phyloP scores from a whole-genome alignment of 2,888 invertebrate species.

The Cremastobaeus sp. region DNA sequence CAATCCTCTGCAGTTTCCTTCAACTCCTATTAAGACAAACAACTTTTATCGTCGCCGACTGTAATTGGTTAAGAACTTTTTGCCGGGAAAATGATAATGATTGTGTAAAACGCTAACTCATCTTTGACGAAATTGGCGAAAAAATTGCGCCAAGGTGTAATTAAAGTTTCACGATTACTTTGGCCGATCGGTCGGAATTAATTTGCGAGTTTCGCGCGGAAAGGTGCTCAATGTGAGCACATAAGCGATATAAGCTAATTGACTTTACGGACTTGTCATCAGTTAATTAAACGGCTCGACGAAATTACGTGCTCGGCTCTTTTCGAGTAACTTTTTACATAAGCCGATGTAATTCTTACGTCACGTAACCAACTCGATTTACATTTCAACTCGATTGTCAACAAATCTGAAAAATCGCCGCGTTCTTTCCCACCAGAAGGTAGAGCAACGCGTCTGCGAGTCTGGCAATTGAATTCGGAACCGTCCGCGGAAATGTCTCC shows the following conservation, averaged over 20 bases:
- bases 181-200: too few species aligned
- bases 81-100: too few species aligned
- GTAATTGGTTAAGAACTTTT: too few species aligned
- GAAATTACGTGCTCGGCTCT: slow-evolving; percentile 10
- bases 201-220: not conserved
- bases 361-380: slow-evolving; percentile 31
- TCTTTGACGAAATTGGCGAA: too few species aligned
- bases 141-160: too few species aligned
- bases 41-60: too few species aligned
- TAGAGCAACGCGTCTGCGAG: slow-evolving; percentile 11
- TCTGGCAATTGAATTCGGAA: slow-evolving; percentile 38
- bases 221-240: not conserved
- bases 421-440: slow-evolving; percentile 10
- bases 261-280: slow-evolving; percentile 14
- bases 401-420: slow-evolving; percentile 37
- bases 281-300: slow-evolving; percentile 15
- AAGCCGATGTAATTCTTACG: slow-evolving; percentile 40
- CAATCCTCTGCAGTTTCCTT: slow-evolving; percentile 1
- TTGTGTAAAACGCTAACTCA: too few species aligned
- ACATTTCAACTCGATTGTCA: slow-evolving; percentile 34
- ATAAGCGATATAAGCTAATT: slow-evolving; percentile 8
- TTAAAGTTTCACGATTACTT: too few species aligned
- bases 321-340: slow-evolving; percentile 34
- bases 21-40: slow-evolving; percentile 4
- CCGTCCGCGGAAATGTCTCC: slow-evolving; percentile 34